Evolutionary conservation across 2,797 vertebrate species (phyloP), one percentile per base, ranked within the genome.

Genomic region (Chelon auratus): DNA sequence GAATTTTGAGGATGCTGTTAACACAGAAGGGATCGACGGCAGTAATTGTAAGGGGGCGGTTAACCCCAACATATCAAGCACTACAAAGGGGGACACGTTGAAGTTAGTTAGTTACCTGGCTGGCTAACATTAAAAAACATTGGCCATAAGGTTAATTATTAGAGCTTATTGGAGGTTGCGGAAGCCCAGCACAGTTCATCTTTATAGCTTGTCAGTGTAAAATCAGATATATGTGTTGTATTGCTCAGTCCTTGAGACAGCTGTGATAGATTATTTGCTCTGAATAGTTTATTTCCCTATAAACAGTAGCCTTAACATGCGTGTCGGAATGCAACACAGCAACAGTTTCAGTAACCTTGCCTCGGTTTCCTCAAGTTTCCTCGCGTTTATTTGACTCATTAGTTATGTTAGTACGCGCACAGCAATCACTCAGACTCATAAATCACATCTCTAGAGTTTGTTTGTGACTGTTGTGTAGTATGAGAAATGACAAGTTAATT

Each of bases 271-370:
- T 48, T n/a, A 9, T 48, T 18, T 48, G 43, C 7, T 17, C 60
- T 48, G 42, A 54, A 55, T 74, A 13, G 13, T 45, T 17, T 45
- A 13, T 45, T 43, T 45, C 15, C 17, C 17, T 17, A 45, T n/a
- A 7, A 45, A n/a, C 43, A 45, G 43, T 15, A n/a, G 15, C 43
- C 17, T 45, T n/a, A 17, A 17, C 42, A 43, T 33, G 30, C 30
- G 30, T 43, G 7, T 45, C 43, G 17, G 43, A 45, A 45, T 45
- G 43, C 43, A 33, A 7, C 30, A 33, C 30, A 45, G 7, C 8
- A 17, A 6, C 42, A 15, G 5, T 43, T 75, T 39, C 15, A 68
- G 37, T 53, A 37, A 61, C 68, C 54, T 69, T 53, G 50, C 9
- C 4, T 43, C 14, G 14, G 1, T 17, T 43, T n/a, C 15, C 43